Percentiles rank a stretch among this genome's conserved stretches.
phyloP scores from a whole-genome alignment of 2,113 vertebrate species.

The Anarhynchus alexandrinus region DNA sequence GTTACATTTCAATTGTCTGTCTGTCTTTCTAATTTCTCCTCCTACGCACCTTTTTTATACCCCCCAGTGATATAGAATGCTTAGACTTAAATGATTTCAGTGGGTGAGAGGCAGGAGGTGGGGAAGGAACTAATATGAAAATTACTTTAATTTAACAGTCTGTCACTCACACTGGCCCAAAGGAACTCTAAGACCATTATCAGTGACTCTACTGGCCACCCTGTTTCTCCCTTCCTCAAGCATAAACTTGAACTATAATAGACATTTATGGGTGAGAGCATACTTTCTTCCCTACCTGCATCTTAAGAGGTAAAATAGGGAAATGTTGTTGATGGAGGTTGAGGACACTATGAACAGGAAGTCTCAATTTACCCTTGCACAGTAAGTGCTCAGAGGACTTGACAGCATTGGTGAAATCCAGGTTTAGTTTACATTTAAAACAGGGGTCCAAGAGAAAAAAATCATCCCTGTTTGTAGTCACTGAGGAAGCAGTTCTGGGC shows the following conservation, averaged over 20 bases:
- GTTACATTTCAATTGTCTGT: neutral
- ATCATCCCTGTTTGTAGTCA: neutral
- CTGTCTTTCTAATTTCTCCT: conserved; percentile 15
- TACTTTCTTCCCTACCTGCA: neutral
- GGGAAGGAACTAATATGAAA: conserved; percentile 35
- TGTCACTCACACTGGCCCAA: neutral
- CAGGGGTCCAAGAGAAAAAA: neutral
- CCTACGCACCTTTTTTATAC: neutral
- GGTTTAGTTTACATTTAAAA: neutral
- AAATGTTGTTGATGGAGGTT: neutral
- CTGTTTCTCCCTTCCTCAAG: neutral
- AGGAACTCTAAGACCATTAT: conserved; percentile 10
- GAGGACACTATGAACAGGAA: neutral
- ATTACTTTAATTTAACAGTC: conserved; percentile 25
- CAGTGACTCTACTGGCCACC: neutral
- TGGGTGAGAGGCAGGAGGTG: conserved; percentile 24
- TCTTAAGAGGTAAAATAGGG: neutral
- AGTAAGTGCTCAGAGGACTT: neutral
- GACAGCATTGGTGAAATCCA: neutral
- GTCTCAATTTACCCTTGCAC: neutral
- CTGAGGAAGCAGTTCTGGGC: neutral
- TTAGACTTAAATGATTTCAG: neutral
- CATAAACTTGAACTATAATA: neutral
- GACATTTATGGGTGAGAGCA: neutral
- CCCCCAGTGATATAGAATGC: neutral